Base-by-base conservation (phyloP, 1,140 invertebrate species). In the Delia radicum region DNA sequence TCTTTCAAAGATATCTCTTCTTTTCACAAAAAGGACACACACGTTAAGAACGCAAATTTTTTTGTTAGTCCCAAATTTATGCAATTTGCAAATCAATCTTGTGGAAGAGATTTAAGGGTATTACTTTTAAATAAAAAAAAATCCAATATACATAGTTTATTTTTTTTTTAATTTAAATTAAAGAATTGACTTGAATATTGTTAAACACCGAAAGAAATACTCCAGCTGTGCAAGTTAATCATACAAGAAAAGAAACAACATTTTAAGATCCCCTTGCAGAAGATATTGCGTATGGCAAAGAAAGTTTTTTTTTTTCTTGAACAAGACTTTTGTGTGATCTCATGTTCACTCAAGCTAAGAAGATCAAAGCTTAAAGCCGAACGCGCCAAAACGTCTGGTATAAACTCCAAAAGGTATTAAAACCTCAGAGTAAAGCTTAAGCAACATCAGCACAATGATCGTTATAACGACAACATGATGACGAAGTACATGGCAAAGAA, bases 181-280 rank as follows among this genome's bases (percentile, higher is more conserved):
- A 29, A 29, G 62, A 65, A 18, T 27, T 71, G 33, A 29, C 67
- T n/a, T 71, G 7, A 29, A 42, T 5, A 8, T 42, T 13, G 12
- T 42, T 42, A 42, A 42, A 13, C n/a, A n/a, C n/a, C 37, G n/a
- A 55, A 55, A 31, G 21, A 33, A 74, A 77, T 76, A 73, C 77
- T 80, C 83, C 83, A 85, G 83, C 83, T 85, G 83, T 84, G 83
- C 81, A 76, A 73, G 78, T 80, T 84, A 84, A 84, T 82, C 73
- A 67, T 3, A 72, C 28, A 61, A 18, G 24, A 75, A 18, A 75
- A 13, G n/a, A 28, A 12, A 13, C 15, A 13, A n/a, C n/a, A n/a
- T n/a, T n/a, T n/a, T n/a, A n/a, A n/a, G n/a, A n/a, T n/a, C n/a
- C n/a, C n/a, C n/a, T n/a, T n/a, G n/a, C n/a, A n/a, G n/a, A n/a